Evolutionary conservation across 2,888 invertebrate genomes (phyloP).

Genomic region (Ellobium chinense): DNA sequence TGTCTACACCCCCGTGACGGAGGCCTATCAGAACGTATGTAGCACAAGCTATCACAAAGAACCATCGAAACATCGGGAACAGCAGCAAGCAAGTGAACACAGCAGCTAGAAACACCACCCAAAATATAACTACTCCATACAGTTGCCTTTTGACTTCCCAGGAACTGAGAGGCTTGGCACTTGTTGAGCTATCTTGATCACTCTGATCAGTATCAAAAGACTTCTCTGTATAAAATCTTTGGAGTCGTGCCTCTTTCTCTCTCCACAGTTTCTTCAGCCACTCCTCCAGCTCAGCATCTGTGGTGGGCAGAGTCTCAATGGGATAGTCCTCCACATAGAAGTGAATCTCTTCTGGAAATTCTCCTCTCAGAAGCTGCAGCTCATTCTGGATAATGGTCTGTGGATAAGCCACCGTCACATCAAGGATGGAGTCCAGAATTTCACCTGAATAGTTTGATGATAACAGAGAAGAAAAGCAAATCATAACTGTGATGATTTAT

Average conservation of each 20-base stretch:
- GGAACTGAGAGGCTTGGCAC: slow-evolving; percentile 6
- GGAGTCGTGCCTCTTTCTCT: slow-evolving; percentile 77
- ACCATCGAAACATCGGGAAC: slow-evolving; percentile 57
- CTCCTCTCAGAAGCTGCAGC: slow-evolving; percentile 85
- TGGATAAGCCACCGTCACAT: slow-evolving; percentile 92
- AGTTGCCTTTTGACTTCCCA: slow-evolving; percentile 23
- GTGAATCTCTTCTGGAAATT: slow-evolving; percentile 87
- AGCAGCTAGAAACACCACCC: slow-evolving; percentile 55
- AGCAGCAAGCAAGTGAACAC: slow-evolving; percentile 49
- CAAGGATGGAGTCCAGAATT: slow-evolving; percentile 88
- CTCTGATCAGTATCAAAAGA: slow-evolving; percentile 39
- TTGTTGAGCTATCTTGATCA: not conserved
- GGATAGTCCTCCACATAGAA: slow-evolving; percentile 84
- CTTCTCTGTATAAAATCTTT: slow-evolving; percentile 59
- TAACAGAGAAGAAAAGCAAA: too few species aligned
- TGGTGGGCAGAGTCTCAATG: slow-evolving; percentile 55
- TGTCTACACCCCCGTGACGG: slow-evolving; percentile 52
- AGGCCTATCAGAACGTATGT: slow-evolving; percentile 45
- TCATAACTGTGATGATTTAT: too few species aligned
- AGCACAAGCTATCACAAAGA: slow-evolving; percentile 42
- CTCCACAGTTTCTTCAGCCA: slow-evolving; percentile 78
- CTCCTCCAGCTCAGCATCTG: slow-evolving; percentile 55
- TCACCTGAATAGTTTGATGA: slow-evolving; percentile 78
- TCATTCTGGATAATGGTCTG: slow-evolving; percentile 88
- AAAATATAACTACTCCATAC: slow-evolving; percentile 54